Conservation (phyloP, 1,140 invertebrate genomes). For the Drosophila baimaii region DNA sequence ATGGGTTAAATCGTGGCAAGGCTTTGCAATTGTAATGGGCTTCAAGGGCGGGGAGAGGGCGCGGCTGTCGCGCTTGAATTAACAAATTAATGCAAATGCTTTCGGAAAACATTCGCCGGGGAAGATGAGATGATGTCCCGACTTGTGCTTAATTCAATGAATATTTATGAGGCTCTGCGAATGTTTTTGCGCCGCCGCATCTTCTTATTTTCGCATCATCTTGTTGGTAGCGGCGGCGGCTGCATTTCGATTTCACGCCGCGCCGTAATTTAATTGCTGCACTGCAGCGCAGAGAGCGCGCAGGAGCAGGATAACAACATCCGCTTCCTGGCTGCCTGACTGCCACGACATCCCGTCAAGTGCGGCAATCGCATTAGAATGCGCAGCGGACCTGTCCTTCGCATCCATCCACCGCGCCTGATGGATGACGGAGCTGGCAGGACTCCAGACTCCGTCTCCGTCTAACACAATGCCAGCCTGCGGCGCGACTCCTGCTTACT, state of each 20-base stretch:
- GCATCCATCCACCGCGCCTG: slow-evolving; percentile 26
- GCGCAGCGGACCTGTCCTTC: slow-evolving; percentile 43
- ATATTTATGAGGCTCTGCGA: slow-evolving; percentile 68
- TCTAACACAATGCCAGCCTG: slow-evolving; percentile 38
- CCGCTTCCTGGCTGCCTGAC: slow-evolving; percentile 66
- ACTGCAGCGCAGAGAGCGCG: slow-evolving; percentile 7
- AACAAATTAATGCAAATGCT: slow-evolving; percentile 81
- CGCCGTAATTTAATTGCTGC: slow-evolving; percentile 75
- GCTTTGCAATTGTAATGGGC: slow-evolving; percentile 72
- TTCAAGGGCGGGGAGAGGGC: slow-evolving; percentile 60
- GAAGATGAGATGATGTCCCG: slow-evolving; percentile 23
- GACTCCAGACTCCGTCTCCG: slow-evolving; percentile 37
- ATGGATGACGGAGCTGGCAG: slow-evolving; percentile 57
- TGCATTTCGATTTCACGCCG: slow-evolving; percentile 67
- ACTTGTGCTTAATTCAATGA: slow-evolving; percentile 64
- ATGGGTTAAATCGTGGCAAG: slow-evolving; percentile 13
- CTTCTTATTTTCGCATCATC: slow-evolving; percentile 34
- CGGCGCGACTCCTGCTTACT: slow-evolving; percentile 37
- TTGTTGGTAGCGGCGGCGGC: slow-evolving; percentile 20
- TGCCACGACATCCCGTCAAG: slow-evolving; percentile 66
- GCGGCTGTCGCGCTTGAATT: slow-evolving; percentile 76
- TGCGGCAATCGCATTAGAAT: slow-evolving; percentile 80
- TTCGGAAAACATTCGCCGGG: slow-evolving; percentile 34
- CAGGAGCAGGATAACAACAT: slow-evolving; percentile 55
- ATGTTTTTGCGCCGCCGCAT: slow-evolving; percentile 31